Conservation (phyloP, 1,140 invertebrate species). For the Helicoverpa armigera region DNA sequence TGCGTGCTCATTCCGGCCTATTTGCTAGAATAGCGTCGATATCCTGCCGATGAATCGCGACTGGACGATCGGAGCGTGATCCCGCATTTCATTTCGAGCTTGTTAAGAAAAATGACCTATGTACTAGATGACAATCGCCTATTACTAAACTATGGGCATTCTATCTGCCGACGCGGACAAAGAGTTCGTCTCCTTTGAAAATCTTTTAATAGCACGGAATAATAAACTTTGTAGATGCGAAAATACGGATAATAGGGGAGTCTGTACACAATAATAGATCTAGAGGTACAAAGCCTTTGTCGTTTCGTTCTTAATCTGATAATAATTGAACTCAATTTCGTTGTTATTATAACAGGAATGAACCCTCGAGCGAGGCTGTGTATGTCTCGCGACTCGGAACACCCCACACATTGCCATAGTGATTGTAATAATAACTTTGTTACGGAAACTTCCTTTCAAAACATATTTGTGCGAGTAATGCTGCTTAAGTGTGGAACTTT, state of each 20-base stretch:
- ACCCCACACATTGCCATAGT: conserved; percentile 48
- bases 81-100: conserved; percentile 69
- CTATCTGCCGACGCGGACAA: conserved; percentile 18
- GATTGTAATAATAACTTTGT: conserved; percentile 49
- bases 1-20: conserved; percentile 66
- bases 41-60: conserved; percentile 61
- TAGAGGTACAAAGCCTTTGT: conserved; percentile 45
- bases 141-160: conserved; percentile 38
- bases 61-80: conserved; percentile 63
- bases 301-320: conserved; percentile 57
- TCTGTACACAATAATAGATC: conserved; percentile 44
- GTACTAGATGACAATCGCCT: conserved; percentile 17
- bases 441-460: conserved; percentile 37
- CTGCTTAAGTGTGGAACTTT: conserved; percentile 31
- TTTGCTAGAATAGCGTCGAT: conserved; percentile 65
- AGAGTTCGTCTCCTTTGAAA: conserved; percentile 28
- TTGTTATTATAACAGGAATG: conserved; percentile 60
- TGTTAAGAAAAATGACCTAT: conserved; percentile 52
- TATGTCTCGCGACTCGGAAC: conserved; percentile 14
- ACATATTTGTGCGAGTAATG: conserved; percentile 34
- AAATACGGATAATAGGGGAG: conserved; percentile 44
- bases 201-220: conserved; percentile 41
- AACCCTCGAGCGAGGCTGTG: conserved; percentile 43
- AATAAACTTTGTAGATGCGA: conserved; percentile 46
- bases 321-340: conserved; percentile 64